Evolutionary conservation across 2,797 vertebrate genomes (phyloP), one percentile per base, ranked within the genome.

Genomic region (Tachyglossus aculeatus): DNA sequence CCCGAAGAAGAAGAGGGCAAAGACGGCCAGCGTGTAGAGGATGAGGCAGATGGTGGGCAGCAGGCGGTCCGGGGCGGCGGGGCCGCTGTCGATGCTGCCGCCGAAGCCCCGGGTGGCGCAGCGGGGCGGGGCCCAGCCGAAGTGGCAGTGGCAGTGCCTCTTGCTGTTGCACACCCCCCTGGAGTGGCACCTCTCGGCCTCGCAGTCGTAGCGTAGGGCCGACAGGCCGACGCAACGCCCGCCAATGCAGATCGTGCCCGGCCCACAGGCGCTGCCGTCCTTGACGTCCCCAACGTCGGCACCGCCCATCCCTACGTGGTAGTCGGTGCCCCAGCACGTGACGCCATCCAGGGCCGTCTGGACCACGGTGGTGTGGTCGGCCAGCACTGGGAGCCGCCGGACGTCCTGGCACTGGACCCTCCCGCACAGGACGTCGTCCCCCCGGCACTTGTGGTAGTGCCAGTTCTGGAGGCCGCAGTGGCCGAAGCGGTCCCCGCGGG

Each of bases 1-100:
- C n/a, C n/a, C n/a, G n/a, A n/a, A n/a, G n/a, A n/a, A n/a, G n/a
- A n/a, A n/a, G n/a, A n/a, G n/a, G n/a, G n/a, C n/a, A n/a, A n/a
- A n/a, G n/a, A n/a, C n/a, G n/a, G n/a, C n/a, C n/a, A n/a, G n/a
- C n/a, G n/a, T n/a, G n/a, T n/a, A n/a, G n/a, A n/a, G n/a, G n/a
- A n/a, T n/a, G n/a, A n/a, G n/a, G n/a, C n/a, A n/a, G n/a, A n/a
- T n/a, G n/a, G n/a, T n/a, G n/a, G n/a, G n/a, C n/a, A n/a, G n/a
- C n/a, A n/a, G n/a, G n/a, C n/a, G n/a, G n/a, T n/a, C n/a, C n/a
- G 11, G 11, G 14, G 74, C 41, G 3, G 74, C 69, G 21, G 87
- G 82, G 13, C 91, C 91, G 43, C 91, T 93, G 70, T 93, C 91
- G 68, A 88, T 0, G 10, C 91, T 93, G 2, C 92, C 92, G 54